A percentile compares a stretch with the other conserved stretches of the same genome.
Evolutionary conservation across 2,888 invertebrate genomes (phyloP).

Genomic region (Phengaris alcon): DNA sequence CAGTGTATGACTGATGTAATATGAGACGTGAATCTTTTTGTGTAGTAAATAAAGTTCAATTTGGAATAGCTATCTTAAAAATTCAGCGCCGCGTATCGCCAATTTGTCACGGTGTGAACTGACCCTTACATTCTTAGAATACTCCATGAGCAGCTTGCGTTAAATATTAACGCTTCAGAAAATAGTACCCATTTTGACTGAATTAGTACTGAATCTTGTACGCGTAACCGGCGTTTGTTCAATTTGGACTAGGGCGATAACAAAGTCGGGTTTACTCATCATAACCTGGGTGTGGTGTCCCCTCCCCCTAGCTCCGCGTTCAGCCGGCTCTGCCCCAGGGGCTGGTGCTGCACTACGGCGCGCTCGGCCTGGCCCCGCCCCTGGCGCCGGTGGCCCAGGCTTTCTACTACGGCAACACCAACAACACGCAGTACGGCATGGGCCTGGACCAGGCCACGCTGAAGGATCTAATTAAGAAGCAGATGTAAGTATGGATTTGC

Average conservation of each 20-base stretch:
- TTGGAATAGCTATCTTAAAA: no score
- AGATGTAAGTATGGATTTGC: conserved; percentile 85
- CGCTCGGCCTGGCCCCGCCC: conserved; percentile 47
- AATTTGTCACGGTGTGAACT: no score
- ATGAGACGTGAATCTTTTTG: no score
- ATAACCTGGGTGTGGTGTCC: conserved; percentile 16
- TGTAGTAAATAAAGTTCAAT: no score
- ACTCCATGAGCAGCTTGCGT: no score
- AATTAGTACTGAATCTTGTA: no score
- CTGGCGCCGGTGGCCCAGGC: conserved; percentile 66
- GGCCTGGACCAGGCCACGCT: conserved; percentile 82
- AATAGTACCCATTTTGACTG: no score
- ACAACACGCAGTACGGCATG: conserved; percentile 64
- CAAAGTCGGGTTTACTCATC: conserved; percentile 17
- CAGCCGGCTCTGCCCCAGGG: conserved; percentile 60
- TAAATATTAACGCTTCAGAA: no score
- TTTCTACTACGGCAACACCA: conserved; percentile 78
- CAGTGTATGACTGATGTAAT: no score
- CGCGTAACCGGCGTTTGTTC: no score
- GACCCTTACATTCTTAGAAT: no score
- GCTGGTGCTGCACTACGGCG: conserved; percentile 64
- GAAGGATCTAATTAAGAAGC: conserved; percentile 92
- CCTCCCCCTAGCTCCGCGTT: conserved; percentile 55
- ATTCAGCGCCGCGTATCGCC: no score
- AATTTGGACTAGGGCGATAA: not conserved